Evolutionary conservation across 2,888 invertebrate genomes (phyloP).

Genomic region (Nipponacmea schrenckii): DNA sequence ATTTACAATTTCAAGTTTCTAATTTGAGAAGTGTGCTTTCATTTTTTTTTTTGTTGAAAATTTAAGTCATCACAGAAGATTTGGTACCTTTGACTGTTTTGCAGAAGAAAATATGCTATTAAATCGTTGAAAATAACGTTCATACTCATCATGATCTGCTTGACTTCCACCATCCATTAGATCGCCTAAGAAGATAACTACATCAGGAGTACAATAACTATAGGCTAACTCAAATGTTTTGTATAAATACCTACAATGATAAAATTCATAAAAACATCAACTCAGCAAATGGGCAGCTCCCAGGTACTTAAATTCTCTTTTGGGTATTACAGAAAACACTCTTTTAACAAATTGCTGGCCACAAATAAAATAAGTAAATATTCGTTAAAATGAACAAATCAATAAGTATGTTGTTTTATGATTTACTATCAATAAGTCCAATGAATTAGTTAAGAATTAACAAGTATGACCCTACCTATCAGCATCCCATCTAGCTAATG

Average conservation of each 20-base stretch:
- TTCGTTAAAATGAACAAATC: no score
- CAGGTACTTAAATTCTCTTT: not conserved
- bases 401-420: no score
- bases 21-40: no score
- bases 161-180: conserved; percentile 93
- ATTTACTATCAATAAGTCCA: no score
- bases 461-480: conserved; percentile 76
- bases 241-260: conserved; percentile 77
- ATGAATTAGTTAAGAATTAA: no score
- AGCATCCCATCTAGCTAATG: conserved; percentile 84
- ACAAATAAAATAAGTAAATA: no score
- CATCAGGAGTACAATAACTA: conserved; percentile 80
- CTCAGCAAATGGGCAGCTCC: no score
- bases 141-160: conserved; percentile 78
- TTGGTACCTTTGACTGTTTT: conserved; percentile 51
- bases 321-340: not conserved
- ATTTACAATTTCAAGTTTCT: no score
- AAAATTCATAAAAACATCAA: not conserved
- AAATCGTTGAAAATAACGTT: conserved; percentile 81
- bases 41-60: no score
- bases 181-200: conserved; percentile 91
- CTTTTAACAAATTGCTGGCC: no score
- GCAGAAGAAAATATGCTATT: conserved; percentile 73
- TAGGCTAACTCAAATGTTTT: conserved; percentile 82
- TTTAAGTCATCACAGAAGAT: no score